A percentile compares a stretch with the other conserved stretches of the same genome.
These are phyloP conservation scores for Setipinna tenuifilis DNA, from an alignment of 2,797 vertebrate genomes.

Conservation along the genomic window DNA sequence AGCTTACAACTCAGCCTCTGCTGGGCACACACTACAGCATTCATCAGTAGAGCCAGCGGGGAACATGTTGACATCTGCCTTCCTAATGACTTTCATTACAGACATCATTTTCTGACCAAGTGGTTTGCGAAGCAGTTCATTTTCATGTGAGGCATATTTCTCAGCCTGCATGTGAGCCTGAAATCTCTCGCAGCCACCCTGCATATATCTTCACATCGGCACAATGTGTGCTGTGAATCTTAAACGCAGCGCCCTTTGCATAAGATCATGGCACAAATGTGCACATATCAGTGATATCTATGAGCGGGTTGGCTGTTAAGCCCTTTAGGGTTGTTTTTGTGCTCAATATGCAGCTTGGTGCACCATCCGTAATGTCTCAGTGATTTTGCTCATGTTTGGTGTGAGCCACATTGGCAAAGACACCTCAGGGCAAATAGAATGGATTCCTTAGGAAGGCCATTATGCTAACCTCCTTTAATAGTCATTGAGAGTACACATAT, in stretches of 20 bases:
- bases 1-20: constrained; percentile 62
- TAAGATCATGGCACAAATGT: background rate
- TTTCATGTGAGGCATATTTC: background rate
- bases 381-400: background rate
- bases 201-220: background rate
- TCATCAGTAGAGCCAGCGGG: constrained; percentile 62
- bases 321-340: background rate
- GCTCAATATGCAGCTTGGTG: background rate
- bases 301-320: background rate
- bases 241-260: background rate
- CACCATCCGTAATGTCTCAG: background rate
- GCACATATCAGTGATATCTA: constrained; percentile 11
- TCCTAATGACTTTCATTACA: constrained; percentile 62
- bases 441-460: background rate
- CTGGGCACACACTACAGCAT: constrained; percentile 34
- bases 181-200: background rate
- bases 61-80: constrained; percentile 68
- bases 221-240: constrained; percentile 13
- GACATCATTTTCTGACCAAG: constrained; percentile 49
- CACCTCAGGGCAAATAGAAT: background rate
- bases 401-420: background rate
- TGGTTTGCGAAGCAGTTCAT: constrained; percentile 29
- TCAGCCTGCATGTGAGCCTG: background rate
- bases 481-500: background rate
- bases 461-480: background rate